Evolutionary conservation across 2,888 invertebrate species (phyloP), one percentile per base, ranked within the genome.

Genomic region (Folsomia manolachei): DNA sequence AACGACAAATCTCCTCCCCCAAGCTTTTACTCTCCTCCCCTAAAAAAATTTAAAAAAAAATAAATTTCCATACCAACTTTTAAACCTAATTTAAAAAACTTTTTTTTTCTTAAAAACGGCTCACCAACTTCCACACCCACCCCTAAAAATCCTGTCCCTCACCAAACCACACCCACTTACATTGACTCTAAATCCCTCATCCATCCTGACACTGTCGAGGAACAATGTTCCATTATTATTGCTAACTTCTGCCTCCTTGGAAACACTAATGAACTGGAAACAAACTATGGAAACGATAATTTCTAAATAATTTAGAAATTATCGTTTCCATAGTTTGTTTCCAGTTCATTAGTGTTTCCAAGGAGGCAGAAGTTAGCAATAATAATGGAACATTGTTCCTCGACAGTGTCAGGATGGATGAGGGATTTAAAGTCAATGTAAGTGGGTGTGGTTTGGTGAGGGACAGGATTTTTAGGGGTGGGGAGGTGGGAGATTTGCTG

Each of bases 1-100:
- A 51, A 97, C 93, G 86, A 95, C 96, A 86, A 95, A 97, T 69
- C 95, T 88, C 82, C 92, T 90, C 75, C 91, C 91, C 95, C 96
- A 97, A 23, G 92, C 91, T 80, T 86, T 86, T 82, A 92, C 91
- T 87, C 93, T 79, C 65, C 84, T 82, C 51, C 85, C 85, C n/a
- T n/a, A n/a, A n/a, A n/a, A n/a, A n/a, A n/a, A n/a, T n/a, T n/a
- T n/a, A n/a, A n/a, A n/a, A n/a, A n/a, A n/a, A n/a, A n/a, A n/a
- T n/a, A n/a, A n/a, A n/a, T n/a, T n/a, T n/a, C n/a, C n/a, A n/a
- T n/a, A n/a, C n/a, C n/a, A n/a, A n/a, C n/a, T n/a, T n/a, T n/a
- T n/a, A n/a, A n/a, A n/a, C n/a, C n/a, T n/a, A n/a, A n/a, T n/a
- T n/a, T n/a, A n/a, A n/a, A n/a, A n/a, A n/a, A n/a, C n/a, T n/a